Evolutionary conservation across 1,140 invertebrate genomes (phyloP).

Genomic region (Trichonephila inaurata): DNA sequence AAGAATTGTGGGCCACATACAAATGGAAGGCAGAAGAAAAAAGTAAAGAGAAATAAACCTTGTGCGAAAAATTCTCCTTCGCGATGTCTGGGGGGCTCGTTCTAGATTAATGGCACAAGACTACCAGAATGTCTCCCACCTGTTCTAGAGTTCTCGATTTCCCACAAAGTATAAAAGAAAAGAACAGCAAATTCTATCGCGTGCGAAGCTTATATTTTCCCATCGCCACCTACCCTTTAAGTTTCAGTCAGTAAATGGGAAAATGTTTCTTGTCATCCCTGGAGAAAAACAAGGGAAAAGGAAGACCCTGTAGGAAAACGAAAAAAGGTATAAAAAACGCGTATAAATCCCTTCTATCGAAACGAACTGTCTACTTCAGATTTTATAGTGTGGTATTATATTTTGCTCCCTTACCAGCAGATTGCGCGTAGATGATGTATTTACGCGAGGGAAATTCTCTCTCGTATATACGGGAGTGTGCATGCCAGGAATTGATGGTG

Average conservation of each 20-base stretch:
- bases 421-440: constrained; percentile 68
- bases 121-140: constrained; percentile 68
- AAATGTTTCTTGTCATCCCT: constrained; percentile 67
- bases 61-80: constrained; percentile 38
- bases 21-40: constrained; percentile 13
- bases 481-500: constrained; percentile 63
- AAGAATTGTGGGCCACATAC: constrained; percentile 46
- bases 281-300: constrained; percentile 49
- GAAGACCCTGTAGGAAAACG: background rate
- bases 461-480: background rate
- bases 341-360: constrained; percentile 44
- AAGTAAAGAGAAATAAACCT: constrained; percentile 46
- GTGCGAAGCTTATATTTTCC: constrained; percentile 69
- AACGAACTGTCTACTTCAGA: constrained; percentile 74
- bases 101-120: constrained; percentile 66
- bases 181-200: constrained; percentile 68
- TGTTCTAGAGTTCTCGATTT: constrained; percentile 59
- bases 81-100: constrained; percentile 28
- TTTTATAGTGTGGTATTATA: constrained; percentile 71
- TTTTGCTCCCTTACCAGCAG: constrained; percentile 51
- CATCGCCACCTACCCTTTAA: constrained; percentile 66
- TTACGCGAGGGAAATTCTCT: constrained; percentile 59
- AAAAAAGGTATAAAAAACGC: background rate
- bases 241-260: constrained; percentile 68
- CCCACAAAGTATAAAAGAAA: constrained; percentile 59